Base-by-base conservation (phyloP, 2,888 invertebrate species). In the Neoaliturus tenellus region DNA sequence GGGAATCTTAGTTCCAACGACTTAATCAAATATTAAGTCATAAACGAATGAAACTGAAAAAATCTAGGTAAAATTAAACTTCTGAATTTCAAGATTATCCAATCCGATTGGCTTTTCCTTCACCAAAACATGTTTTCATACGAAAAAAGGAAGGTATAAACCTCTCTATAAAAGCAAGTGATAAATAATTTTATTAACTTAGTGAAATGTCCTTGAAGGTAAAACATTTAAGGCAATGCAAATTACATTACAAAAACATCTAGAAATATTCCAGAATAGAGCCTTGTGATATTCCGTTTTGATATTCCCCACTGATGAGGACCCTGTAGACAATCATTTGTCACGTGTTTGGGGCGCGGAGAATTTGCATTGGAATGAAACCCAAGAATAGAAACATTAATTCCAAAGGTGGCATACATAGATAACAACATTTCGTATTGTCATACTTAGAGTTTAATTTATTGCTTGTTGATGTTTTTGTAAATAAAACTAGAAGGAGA, bases 281-380 rank as follows among this genome's bases (percentile, higher is more conserved):
- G 12, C 48, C 48, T 48, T 48, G 8, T 17, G 48, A 48, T 48
- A 48, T 17, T 10, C 48, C 48, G 48, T 48, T 48, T 17, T 17
- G n/a, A 48, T 48, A 48, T 17, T 48, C 17, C 48, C 48, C 17
- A 17, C 48, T 48, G 48, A n/a, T n/a, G n/a, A n/a, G 48, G 48
- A 10, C 48, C 48, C 14, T 17, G 8, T 48, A 48, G 14, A 48
- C 48, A 14, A 4, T 48, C 48, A 48, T 48, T 48, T 48, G 48
- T 48, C 48, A 48, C 48, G 14, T 10, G 14, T 48, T 4, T 48
- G 48, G 48, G 48, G 48, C 48, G 48, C 48, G n/a, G 48, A 48
- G 48, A 10, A 48, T 51, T 51, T 51, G 51, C 51, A 51, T 51
- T 23, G 51, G 51, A 51, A 51, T 51, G 51, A 51, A 51, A 51